These are phyloP conservation scores for Rhagoletis zephyria DNA, from an alignment of 1,140 invertebrate species.

Conservation along the genomic window DNA sequence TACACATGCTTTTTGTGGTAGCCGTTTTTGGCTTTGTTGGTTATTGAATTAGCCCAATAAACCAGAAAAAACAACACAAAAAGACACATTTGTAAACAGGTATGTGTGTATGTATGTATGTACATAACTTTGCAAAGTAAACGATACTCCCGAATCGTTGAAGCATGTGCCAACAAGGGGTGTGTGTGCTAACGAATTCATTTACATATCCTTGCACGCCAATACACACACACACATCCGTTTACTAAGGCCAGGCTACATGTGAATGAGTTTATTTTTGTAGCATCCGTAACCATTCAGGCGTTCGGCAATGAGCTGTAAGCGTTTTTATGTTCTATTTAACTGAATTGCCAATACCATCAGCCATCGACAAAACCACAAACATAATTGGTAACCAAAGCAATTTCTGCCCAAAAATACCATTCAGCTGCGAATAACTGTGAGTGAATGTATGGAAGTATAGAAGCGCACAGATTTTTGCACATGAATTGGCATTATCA, in stretches of 20 bases:
- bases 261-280: neutral
- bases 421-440: slow-evolving; percentile 1
- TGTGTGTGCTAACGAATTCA: slow-evolving; percentile 21
- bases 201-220: slow-evolving; percentile 6
- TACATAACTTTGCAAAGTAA: neutral
- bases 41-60: slow-evolving; percentile 74
- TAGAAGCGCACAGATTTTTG: slow-evolving; percentile 18
- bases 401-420: slow-evolving; percentile 10
- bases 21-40: slow-evolving; percentile 64
- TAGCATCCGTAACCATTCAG: neutral
- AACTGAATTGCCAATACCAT: slow-evolving; percentile 25
- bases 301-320: slow-evolving; percentile 20
- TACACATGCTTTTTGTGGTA: slow-evolving; percentile 58
- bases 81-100: slow-evolving; percentile 52
- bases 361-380: neutral
- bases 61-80: slow-evolving; percentile 71
- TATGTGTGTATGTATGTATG: too few relatives aligned
- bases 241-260: neutral
- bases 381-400: slow-evolving; percentile 48
- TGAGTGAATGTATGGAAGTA: neutral
- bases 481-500: slow-evolving; percentile 41
- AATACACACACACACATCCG: neutral
- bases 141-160: slow-evolving; percentile 8
- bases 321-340: slow-evolving; percentile 50
- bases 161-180: neutral